Evolutionary conservation across 2,888 invertebrate genomes (phyloP).

Genomic region (Pristionchus japonicus): DNA sequence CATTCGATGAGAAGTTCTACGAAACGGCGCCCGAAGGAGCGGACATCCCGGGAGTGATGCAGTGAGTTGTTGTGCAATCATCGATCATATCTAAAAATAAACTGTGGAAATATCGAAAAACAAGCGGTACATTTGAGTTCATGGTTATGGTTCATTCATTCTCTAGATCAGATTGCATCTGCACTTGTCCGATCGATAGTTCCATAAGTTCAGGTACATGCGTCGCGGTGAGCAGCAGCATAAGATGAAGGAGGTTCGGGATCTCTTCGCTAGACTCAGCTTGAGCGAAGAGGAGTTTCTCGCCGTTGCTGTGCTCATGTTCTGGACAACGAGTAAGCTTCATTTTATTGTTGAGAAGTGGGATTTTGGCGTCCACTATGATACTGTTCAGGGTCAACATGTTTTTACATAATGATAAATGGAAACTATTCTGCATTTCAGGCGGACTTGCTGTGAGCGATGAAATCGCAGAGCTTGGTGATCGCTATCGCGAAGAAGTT

Average conservation of each 20-base stretch:
- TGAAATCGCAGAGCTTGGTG: background rate
- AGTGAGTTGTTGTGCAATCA: background rate
- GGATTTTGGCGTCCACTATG: no score
- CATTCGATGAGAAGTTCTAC: background rate
- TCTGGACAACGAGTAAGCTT: background rate
- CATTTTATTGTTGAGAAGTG: no score
- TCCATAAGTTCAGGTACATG: background rate
- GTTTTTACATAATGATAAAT: no score
- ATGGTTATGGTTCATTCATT: no score
- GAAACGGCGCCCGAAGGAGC: background rate
- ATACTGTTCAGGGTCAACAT: no score
- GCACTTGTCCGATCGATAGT: no score
- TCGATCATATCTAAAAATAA: no score
- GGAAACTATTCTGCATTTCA: no score
- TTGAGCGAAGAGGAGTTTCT: background rate
- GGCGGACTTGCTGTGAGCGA: background rate
- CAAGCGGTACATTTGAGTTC: no score
- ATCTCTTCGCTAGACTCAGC: background rate
- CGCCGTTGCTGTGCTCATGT: background rate
- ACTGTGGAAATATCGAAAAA: no score
- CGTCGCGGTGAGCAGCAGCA: background rate
- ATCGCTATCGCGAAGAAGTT: background rate
- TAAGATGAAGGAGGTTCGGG: background rate
- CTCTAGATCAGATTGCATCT: no score
- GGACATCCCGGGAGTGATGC: background rate